These are phyloP conservation scores for Apeira syringaria DNA, from an alignment of 2,888 invertebrate genomes.

Conservation along the genomic window DNA sequence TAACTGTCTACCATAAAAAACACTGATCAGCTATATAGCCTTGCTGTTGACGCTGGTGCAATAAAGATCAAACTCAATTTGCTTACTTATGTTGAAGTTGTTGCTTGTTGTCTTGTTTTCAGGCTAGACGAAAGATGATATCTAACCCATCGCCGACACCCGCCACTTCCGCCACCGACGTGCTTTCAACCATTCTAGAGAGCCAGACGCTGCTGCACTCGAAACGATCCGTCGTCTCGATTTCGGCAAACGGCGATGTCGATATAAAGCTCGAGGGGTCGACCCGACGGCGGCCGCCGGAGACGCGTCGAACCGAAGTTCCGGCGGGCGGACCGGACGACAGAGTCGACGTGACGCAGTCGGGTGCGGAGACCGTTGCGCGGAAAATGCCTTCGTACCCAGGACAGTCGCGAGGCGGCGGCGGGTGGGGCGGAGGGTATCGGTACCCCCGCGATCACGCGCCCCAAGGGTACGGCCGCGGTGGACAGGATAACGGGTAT, in stretches of 20 bases:
- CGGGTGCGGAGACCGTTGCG: conserved; percentile 46
- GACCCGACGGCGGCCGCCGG: background rate
- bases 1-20: too few species aligned
- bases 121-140: conserved; percentile 78
- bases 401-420: conserved; percentile 79
- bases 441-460: conserved; percentile 33
- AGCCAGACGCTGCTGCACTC: conserved; percentile 89
- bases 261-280: conserved; percentile 67
- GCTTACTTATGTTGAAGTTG: too few species aligned
- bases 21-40: too few species aligned
- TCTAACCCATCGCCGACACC: conserved; percentile 64
- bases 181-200: conserved; percentile 88
- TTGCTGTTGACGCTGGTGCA: too few species aligned
- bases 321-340: background rate
- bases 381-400: conserved; percentile 86
- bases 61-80: too few species aligned
- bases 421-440: conserved; percentile 74
- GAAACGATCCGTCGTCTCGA: conserved; percentile 81
- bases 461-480: conserved; percentile 34
- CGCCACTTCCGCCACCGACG: conserved; percentile 79
- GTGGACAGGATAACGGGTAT: conserved; percentile 1
- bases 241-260: conserved; percentile 86
- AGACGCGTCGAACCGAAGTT: conserved; percentile 21
- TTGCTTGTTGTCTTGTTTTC: conserved; percentile 14
- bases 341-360: conserved; percentile 42